A percentile compares a stretch with the other conserved stretches of the same genome.
Evolutionary conservation across 2,797 vertebrate genomes (phyloP).

Genomic region (Centroberyx gerrardi): DNA sequence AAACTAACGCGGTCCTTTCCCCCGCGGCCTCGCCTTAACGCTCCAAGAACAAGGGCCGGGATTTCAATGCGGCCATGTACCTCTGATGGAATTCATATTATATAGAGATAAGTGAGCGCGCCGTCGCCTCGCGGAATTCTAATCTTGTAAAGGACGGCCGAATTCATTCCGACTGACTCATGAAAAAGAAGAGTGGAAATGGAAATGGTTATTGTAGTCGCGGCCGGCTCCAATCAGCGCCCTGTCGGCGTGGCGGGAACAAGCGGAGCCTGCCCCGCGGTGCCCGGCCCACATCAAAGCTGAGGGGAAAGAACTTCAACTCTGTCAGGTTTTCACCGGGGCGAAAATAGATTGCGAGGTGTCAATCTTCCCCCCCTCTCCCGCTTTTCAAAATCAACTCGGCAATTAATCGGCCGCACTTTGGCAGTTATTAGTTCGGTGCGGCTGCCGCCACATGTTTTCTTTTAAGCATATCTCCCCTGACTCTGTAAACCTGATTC

Average conservation of each 20-base stretch:
- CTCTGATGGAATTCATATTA: constrained; percentile 63
- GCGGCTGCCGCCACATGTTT: constrained; percentile 49
- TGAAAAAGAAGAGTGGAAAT: constrained; percentile 60
- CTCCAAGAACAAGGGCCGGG: constrained; percentile 30
- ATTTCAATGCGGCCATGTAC: constrained; percentile 38
- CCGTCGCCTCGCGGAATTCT: constrained; percentile 55
- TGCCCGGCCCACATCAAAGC: constrained; percentile 59
- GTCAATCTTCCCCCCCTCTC: constrained; percentile 30
- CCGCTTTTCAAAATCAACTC: constrained; percentile 48
- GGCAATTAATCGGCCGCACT: neutral
- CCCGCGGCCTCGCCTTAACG: constrained; percentile 13
- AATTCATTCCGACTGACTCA: constrained; percentile 77
- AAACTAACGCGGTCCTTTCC: neutral
- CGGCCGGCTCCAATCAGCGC: constrained; percentile 47
- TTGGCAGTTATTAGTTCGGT: constrained; percentile 48
- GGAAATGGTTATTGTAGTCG: constrained; percentile 65
- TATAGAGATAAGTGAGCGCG: constrained; percentile 58
- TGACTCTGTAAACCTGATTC: constrained; percentile 27
- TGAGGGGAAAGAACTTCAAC: constrained; percentile 9
- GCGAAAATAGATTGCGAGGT: constrained; percentile 5
- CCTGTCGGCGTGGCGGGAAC: constrained; percentile 45
- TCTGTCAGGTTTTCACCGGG: constrained; percentile 29
- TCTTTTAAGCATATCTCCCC: constrained; percentile 1
- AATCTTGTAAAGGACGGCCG: constrained; percentile 75
- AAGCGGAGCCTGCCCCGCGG: constrained; percentile 47